Base-by-base conservation (phyloP, 2,797 vertebrate species). In the Emys orbicularis region DNA sequence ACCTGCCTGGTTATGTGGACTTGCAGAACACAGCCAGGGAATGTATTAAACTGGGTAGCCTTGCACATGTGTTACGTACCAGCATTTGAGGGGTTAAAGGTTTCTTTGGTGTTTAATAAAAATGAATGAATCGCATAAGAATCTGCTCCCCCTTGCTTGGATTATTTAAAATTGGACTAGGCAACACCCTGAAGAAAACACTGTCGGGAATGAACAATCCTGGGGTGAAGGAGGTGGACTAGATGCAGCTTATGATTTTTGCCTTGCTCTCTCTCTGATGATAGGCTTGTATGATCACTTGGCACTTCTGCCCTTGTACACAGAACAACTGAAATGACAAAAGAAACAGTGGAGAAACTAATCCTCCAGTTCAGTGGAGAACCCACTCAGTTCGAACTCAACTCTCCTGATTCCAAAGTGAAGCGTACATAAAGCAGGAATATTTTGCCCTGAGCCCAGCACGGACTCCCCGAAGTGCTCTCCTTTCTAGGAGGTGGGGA, bases 21-120 rank as follows among this genome's bases (percentile, higher is more conserved):
- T 47, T 76, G 44, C 13, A 76, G 74, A 47, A 29, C 27, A 29
- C 74, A 47, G 12, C 41, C 72, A 76, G 23, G 72, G 41, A 76
- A 25, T 8, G 5, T 76, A 8, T 29, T 47, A 8, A 76, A 29
- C 25, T 29, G 6, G 25, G 0, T 79, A 53, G 15, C 84, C 41
- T 88, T 85, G 41, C 3, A 8, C 3, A 2, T 41, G 31, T 1
- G 18, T 9, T 90, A 41, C 57, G 4, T 79, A 25, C 13, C 19
- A 82, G 86, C 83, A 12, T 1, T 0, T 72, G 49, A 74, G 77
- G 25, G 52, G 2, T 82, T 94, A 94, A 84, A 61, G 12, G 4
- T 41, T 80, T 86, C 8, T 82, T 93, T 84, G 56, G 84, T 31
- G 52, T 52, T 44, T 86, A 96, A 90, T 90, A 83, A 91, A 95